phyloP scores from a whole-genome alignment of 2,888 invertebrate genomes.

The Eristalinus sepulchralis region DNA sequence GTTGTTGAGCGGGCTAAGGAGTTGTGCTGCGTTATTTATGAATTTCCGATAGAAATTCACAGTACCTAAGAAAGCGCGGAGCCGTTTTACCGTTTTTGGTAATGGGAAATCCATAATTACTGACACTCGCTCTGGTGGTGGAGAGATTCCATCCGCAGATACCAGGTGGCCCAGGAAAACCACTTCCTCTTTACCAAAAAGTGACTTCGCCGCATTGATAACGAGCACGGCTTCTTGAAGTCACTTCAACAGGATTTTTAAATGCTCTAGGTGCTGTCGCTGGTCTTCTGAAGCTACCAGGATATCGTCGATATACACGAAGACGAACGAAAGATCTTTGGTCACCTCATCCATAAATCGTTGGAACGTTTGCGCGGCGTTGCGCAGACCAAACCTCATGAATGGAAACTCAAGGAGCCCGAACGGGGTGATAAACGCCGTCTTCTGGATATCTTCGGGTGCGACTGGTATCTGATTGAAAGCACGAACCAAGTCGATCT shows the following conservation, averaged over 20 bases:
- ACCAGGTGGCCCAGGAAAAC: background rate
- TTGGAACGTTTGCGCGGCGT: slow-evolving; percentile 15
- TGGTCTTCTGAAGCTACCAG: background rate
- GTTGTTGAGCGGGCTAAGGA: background rate
- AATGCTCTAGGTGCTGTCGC: background rate
- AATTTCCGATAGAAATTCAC: background rate
- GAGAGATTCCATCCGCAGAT: background rate
- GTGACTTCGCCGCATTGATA: background rate
- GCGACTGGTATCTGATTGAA: slow-evolving; percentile 20
- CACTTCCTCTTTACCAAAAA: background rate
- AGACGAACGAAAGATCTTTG: background rate
- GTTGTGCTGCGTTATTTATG: background rate
- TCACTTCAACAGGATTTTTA: slow-evolving; percentile 10
- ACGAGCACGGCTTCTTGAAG: slow-evolving; percentile 1
- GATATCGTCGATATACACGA: slow-evolving; percentile 1
- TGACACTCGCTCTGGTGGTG: background rate
- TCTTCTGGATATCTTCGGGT: background rate
- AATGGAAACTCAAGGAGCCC: background rate
- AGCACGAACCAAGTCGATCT: slow-evolving; percentile 12
- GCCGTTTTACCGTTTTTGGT: background rate
- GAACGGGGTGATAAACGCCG: background rate
- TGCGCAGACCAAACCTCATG: background rate
- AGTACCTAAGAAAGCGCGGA: background rate
- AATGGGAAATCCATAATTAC: background rate
- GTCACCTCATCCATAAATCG: slow-evolving; percentile 9